A percentile compares a stretch with the other conserved stretches of the same genome.
phyloP scores from a whole-genome alignment of 2,888 invertebrate species.

The Xestia xanthographa region DNA sequence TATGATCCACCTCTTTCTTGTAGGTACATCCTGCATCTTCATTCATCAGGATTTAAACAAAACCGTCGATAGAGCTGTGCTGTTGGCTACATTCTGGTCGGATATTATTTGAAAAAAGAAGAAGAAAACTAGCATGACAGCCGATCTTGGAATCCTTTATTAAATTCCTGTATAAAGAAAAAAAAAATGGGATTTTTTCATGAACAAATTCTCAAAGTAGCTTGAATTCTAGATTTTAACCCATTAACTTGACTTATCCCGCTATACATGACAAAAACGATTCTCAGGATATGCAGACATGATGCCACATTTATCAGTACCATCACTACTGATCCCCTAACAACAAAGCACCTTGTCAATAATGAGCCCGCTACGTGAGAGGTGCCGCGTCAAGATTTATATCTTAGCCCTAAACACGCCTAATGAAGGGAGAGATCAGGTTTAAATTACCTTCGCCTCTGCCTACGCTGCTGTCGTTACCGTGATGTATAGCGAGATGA shows the following conservation, averaged over 20 bases:
- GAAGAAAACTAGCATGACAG: not conserved
- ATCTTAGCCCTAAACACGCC: constrained; percentile 40
- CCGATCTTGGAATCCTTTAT: not conserved
- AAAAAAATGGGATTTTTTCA: not conserved
- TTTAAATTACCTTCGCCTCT: constrained; percentile 42
- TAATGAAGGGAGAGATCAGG: constrained; percentile 49
- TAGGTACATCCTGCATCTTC: not conserved
- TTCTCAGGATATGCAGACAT: not conserved
- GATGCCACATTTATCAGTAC: not conserved
- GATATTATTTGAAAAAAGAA: not conserved
- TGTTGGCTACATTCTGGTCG: too few species aligned
- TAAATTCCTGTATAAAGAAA: not conserved
- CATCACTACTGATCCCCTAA: not conserved
- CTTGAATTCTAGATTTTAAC: not conserved
- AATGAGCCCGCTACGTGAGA: constrained; percentile 4
- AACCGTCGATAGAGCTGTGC: too few species aligned
- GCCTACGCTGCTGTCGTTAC: constrained; percentile 37
- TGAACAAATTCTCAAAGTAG: not conserved
- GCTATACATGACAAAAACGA: not conserved
- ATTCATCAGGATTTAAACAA: too few species aligned
- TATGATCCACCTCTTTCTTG: not conserved
- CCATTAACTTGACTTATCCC: not conserved
- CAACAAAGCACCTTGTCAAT: constrained; percentile 3
- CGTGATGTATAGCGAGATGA: constrained; percentile 27
- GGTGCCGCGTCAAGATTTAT: constrained; percentile 37